Conservation (phyloP, 2,888 invertebrate genomes). For the Calliopum simillimum region DNA sequence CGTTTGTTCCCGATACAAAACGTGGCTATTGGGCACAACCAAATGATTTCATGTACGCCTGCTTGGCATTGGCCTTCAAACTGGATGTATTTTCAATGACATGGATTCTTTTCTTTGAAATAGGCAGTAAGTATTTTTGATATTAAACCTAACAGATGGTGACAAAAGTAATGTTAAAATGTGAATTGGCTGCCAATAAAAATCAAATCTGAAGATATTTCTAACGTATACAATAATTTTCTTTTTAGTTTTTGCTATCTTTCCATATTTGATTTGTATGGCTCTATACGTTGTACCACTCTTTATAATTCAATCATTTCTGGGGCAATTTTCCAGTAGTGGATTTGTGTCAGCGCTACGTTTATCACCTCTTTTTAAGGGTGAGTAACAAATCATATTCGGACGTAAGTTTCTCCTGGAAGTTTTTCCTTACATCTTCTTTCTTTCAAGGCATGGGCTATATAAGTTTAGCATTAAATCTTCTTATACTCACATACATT, state of each 20-base stretch:
- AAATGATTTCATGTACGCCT: constrained; percentile 80
- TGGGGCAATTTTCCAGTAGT: constrained; percentile 88
- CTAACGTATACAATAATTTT: neutral
- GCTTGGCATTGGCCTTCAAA: constrained; percentile 83
- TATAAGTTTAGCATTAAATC: constrained; percentile 81
- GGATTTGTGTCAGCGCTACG: constrained; percentile 85
- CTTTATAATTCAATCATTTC: constrained; percentile 85
- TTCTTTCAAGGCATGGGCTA: constrained; percentile 82
- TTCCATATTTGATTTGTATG: constrained; percentile 71
- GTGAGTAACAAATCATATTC: constrained; percentile 66
- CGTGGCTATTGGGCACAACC: constrained; percentile 80
- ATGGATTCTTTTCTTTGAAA: constrained; percentile 72
- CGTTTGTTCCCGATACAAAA: constrained; percentile 57
- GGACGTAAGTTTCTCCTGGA: neutral
- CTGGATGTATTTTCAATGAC: constrained; percentile 75
- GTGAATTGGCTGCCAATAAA: too few relatives aligned
- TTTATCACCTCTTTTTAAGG: constrained; percentile 87
- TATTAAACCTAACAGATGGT: neutral
- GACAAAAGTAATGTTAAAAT: too few relatives aligned
- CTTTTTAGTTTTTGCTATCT: constrained; percentile 7
- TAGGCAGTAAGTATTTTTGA: constrained; percentile 63
- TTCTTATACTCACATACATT: constrained; percentile 84
- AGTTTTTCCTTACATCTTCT: neutral
- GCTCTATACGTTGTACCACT: constrained; percentile 85
- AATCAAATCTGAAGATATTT: too few relatives aligned